Conservation (phyloP, 2,888 invertebrate species). For the Sesia apiformis region DNA sequence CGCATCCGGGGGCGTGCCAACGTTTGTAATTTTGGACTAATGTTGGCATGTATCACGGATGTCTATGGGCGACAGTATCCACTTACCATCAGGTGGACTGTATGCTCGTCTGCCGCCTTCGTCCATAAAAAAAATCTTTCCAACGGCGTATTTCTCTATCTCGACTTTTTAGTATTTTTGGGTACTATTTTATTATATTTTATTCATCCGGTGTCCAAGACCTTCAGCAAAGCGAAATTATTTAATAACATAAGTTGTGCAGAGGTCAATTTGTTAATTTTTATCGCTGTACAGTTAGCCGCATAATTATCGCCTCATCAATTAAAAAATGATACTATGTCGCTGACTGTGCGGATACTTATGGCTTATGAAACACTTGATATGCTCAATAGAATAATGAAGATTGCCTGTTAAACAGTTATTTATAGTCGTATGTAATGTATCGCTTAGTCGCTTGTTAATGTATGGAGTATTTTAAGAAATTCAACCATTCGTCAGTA, state of each 20-base stretch:
- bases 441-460: not conserved
- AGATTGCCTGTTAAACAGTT: constrained; percentile 24
- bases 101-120: no score
- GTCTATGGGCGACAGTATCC: no score
- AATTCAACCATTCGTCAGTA: not conserved
- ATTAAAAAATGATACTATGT: not conserved
- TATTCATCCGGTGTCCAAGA: constrained; percentile 5
- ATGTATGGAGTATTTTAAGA: not conserved
- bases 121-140: no score
- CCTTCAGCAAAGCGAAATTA: constrained; percentile 3
- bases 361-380: constrained; percentile 35
- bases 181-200: no score
- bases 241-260: constrained; percentile 37
- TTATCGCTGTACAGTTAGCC: constrained; percentile 1
- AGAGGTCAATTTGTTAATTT: constrained; percentile 41
- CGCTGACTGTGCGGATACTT: not conserved
- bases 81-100: no score
- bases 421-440: not conserved
- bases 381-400: constrained; percentile 35
- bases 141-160: no score
- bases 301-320: not conserved
- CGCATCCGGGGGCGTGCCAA: no score
- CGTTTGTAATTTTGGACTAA: no score
- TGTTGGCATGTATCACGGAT: no score
- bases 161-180: no score